These are phyloP conservation scores for Odocoileus hemionus DNA, from an alignment of 2,113 vertebrate genomes.

Conservation along the genomic window DNA sequence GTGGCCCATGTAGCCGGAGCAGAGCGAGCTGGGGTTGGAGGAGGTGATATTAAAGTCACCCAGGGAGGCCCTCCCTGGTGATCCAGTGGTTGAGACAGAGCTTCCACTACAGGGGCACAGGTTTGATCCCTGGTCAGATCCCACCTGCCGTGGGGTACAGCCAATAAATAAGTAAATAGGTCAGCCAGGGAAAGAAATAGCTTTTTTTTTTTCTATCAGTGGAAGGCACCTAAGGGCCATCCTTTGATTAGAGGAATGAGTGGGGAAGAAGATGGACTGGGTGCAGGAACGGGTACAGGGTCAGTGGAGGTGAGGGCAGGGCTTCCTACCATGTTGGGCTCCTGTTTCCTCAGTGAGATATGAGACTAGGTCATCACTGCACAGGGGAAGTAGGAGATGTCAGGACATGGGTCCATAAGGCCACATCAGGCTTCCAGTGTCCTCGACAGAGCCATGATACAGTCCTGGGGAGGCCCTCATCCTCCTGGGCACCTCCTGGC, in stretches of 20 bases:
- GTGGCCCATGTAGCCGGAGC: accelerated
- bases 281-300: neutral
- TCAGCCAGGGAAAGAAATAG: neutral
- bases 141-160: too few species aligned
- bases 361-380: neutral
- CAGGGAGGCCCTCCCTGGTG: neutral
- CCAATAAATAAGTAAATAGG: neutral
- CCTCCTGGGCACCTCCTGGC: neutral
- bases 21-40: neutral
- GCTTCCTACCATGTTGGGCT: neutral
- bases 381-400: neutral
- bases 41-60: neutral
- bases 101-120: neutral
- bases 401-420: neutral
- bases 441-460: neutral
- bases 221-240: neutral
- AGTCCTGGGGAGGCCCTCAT: too few species aligned
- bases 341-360: neutral
- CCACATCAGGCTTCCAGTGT: neutral
- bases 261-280: neutral
- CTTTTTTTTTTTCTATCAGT: neutral
- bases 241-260: neutral
- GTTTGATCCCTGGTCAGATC: neutral
- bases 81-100: neutral
- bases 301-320: neutral